phyloP scores from a whole-genome alignment of 2,888 invertebrate species.

The Cryptops parisi region DNA sequence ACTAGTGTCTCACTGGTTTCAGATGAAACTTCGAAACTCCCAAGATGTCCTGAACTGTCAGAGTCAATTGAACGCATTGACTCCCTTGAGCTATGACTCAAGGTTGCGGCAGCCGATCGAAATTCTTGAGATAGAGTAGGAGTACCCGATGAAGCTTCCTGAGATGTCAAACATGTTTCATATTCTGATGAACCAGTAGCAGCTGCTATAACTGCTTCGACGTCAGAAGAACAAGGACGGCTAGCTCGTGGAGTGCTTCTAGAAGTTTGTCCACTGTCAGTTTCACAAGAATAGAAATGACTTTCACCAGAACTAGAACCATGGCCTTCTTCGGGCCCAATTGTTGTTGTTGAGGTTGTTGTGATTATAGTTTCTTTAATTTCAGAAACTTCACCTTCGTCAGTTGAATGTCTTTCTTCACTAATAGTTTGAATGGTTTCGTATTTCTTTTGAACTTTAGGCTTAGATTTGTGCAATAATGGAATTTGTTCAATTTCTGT shows the following conservation, averaged over 20 bases:
- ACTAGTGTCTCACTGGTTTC: slow-evolving; percentile 86
- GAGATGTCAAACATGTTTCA: slow-evolving; percentile 67
- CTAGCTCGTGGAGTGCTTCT: slow-evolving; percentile 36
- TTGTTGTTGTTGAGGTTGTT: slow-evolving; percentile 9
- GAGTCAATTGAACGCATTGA: slow-evolving; percentile 82
- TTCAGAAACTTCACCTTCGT: background rate
- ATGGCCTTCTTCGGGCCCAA: slow-evolving; percentile 51
- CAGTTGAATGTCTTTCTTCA: background rate
- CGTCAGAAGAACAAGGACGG: slow-evolving; percentile 71
- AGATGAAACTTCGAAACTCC: slow-evolving; percentile 69
- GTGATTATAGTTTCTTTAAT: background rate
- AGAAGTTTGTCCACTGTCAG: slow-evolving; percentile 34
- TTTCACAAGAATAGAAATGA: slow-evolving; percentile 72
- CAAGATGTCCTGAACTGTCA: slow-evolving; percentile 73
- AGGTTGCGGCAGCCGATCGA: slow-evolving; percentile 68
- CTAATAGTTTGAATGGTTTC: too few species aligned
- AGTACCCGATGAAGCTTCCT: slow-evolving; percentile 50
- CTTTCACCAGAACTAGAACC: slow-evolving; percentile 80
- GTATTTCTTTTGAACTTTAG: too few species aligned
- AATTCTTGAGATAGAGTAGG: slow-evolving; percentile 68
- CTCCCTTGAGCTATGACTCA: slow-evolving; percentile 58
- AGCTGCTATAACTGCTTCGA: slow-evolving; percentile 51
- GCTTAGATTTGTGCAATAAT: too few species aligned
- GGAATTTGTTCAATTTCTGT: too few species aligned
- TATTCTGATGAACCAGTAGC: slow-evolving; percentile 50